A percentile compares a stretch with the other conserved stretches of the same genome.
Evolutionary conservation across 2,888 invertebrate genomes (phyloP).

Genomic region (Patella caerulea): DNA sequence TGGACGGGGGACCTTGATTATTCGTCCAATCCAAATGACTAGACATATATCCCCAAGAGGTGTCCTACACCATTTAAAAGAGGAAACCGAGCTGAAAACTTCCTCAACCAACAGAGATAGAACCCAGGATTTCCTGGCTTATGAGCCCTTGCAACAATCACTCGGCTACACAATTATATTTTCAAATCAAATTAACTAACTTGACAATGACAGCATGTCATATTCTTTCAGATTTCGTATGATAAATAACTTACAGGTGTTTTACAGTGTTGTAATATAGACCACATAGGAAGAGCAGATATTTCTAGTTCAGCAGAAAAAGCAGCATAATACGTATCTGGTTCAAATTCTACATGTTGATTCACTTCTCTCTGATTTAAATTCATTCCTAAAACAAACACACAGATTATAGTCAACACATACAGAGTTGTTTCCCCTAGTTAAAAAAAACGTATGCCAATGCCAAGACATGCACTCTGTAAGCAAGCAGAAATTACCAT

Average conservation of each 20-base stretch:
- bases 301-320: conserved; percentile 98
- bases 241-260: conserved; percentile 42
- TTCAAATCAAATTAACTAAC: not conserved
- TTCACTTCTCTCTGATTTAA: conserved; percentile 91
- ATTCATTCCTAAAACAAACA: conserved; percentile 85
- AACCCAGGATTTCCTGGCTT: no score
- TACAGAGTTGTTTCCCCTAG: not conserved
- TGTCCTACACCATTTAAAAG: no score
- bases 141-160: no score
- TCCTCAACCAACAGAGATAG: no score
- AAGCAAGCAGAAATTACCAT: no score
- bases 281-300: conserved; percentile 98
- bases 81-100: no score
- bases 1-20: no score
- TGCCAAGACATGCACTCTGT: no score
- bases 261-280: conserved; percentile 84
- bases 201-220: not conserved
- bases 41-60: no score
- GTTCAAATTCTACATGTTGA: conserved; percentile 96
- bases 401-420: not conserved
- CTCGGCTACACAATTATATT: not conserved
- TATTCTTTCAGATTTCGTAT: no score
- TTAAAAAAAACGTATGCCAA: not conserved
- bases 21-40: no score
- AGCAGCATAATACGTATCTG: conserved; percentile 96